phyloP scores from a whole-genome alignment of 1,140 invertebrate genomes.

The Drosophila elegans region DNA sequence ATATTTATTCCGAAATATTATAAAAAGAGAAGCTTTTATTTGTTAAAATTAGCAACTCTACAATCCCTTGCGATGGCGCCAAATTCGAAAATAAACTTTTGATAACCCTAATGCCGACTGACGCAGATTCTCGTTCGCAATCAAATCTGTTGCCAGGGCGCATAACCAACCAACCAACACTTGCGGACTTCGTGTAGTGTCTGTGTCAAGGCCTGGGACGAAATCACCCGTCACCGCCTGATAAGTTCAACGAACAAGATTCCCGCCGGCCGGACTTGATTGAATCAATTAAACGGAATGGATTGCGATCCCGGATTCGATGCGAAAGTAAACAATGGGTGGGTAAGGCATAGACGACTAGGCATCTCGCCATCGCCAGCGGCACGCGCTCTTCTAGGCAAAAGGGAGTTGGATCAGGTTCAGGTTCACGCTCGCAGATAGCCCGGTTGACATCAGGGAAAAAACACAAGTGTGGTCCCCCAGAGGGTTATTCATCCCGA shows the following conservation, averaged over 20 bases:
- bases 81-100: conserved; percentile 1
- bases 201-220: conserved; percentile 58
- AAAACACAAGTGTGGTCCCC: conserved; percentile 10
- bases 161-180: conserved; percentile 51
- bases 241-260: conserved; percentile 60
- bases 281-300: conserved; percentile 73
- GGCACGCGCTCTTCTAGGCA: conserved; percentile 27
- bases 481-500: conserved; percentile 1
- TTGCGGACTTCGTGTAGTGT: conserved; percentile 40
- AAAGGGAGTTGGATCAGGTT: conserved; percentile 7
- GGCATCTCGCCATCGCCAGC: background rate
- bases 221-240: conserved; percentile 55
- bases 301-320: conserved; percentile 74
- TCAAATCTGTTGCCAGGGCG: conserved; percentile 51
- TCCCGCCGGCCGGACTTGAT: conserved; percentile 45
- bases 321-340: conserved; percentile 8
- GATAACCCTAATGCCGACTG: conserved; percentile 14
- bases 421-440: conserved; percentile 9
- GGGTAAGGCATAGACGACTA: conserved; percentile 11
- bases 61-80: background rate
- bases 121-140: conserved; percentile 17
- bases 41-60: background rate
- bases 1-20: too few relatives aligned
- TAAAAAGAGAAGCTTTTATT: too few relatives aligned
- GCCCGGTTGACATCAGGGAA: conserved; percentile 9